Conservation (phyloP, 2,113 vertebrate genomes). For the Cairina moschata region DNA sequence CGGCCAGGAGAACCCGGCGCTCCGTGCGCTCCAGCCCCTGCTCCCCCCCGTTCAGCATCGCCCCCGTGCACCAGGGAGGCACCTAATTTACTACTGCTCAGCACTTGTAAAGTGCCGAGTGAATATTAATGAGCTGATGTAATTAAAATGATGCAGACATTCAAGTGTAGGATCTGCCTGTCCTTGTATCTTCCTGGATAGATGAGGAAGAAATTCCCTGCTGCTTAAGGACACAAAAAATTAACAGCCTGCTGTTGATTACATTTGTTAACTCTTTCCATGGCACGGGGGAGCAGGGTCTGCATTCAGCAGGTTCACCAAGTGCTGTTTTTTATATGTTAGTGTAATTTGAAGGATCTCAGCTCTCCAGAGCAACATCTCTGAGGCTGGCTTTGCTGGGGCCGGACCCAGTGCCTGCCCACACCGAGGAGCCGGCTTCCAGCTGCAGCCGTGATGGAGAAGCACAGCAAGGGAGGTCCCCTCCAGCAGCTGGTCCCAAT, state of each 20-base stretch:
- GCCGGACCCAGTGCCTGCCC: not conserved
- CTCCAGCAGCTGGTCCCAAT: no score
- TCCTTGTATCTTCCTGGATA: constrained; percentile 61
- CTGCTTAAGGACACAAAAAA: constrained; percentile 65
- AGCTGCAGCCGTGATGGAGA: not conserved
- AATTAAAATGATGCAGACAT: constrained; percentile 70
- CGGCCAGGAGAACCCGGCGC: not conserved
- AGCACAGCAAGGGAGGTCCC: rapidly evolving
- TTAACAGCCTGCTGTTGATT: constrained; percentile 62
- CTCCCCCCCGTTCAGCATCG: not conserved
- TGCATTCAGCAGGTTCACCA: not conserved
- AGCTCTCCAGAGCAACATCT: not conserved
- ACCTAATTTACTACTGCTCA: constrained; percentile 48
- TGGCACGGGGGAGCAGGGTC: not conserved
- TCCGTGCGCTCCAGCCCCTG: not conserved
- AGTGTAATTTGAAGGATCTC: not conserved
- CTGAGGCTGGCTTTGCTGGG: not conserved
- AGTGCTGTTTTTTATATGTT: not conserved
- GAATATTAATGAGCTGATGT: constrained; percentile 69
- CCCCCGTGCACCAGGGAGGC: constrained; percentile 51
- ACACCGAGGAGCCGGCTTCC: not conserved
- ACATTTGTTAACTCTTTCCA: constrained; percentile 50
- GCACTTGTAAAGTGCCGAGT: constrained; percentile 33
- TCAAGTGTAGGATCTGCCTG: constrained; percentile 57
- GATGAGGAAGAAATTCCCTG: constrained; percentile 68